phyloP scores from a whole-genome alignment of 2,113 vertebrate genomes.

The Ageneiosus marmoratus region DNA sequence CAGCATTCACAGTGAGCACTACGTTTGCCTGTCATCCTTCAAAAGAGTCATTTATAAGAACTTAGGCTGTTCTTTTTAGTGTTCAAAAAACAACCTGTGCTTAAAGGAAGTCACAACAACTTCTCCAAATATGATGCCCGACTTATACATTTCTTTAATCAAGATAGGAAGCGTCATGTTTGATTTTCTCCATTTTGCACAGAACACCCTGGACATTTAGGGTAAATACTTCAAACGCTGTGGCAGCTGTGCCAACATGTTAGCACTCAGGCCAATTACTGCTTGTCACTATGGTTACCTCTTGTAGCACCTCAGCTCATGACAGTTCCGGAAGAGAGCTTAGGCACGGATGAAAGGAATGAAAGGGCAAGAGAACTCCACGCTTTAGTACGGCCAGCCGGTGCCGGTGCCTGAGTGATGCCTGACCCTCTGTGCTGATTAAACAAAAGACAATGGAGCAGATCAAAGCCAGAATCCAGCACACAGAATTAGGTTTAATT shows the following conservation, averaged over 20 bases:
- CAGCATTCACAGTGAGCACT: constrained; percentile 4
- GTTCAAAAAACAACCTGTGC: constrained; percentile 5
- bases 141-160: constrained; percentile 42
- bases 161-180: constrained; percentile 45
- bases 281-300: constrained; percentile 67
- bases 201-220: constrained; percentile 53
- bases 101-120: constrained; percentile 29
- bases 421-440: constrained; percentile 31
- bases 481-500: constrained; percentile 55
- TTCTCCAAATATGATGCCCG: constrained; percentile 30
- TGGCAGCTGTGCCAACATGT: constrained; percentile 55
- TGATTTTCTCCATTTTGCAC: constrained; percentile 47
- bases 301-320: constrained; percentile 55
- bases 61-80: constrained; percentile 15
- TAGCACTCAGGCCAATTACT: constrained; percentile 58
- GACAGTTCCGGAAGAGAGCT: constrained; percentile 62
- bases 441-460: constrained; percentile 50
- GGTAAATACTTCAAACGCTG: constrained; percentile 62
- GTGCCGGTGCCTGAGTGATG: constrained; percentile 17
- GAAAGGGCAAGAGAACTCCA: constrained; percentile 52
- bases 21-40: constrained; percentile 20
- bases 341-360: constrained; percentile 63
- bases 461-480: constrained; percentile 55
- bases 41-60: constrained; percentile 30
- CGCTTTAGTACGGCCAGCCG: constrained; percentile 27